phyloP scores from a whole-genome alignment of 2,113 vertebrate genomes.

The Larimichthys crocea region DNA sequence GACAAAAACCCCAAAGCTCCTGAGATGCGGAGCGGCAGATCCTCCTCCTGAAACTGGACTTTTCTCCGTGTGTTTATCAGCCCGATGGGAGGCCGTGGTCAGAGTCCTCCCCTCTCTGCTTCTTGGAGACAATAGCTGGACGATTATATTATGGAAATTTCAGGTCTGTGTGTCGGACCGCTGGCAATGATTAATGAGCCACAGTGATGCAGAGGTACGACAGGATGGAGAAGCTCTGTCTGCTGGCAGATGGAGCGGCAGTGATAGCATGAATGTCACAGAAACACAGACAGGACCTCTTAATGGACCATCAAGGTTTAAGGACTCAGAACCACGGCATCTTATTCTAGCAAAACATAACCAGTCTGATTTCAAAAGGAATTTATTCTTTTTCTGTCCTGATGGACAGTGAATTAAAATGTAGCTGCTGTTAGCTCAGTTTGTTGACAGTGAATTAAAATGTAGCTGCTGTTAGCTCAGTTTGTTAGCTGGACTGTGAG shows the following conservation, averaged over 20 bases:
- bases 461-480: too few species aligned
- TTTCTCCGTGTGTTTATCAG: background rate
- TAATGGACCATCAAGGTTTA: too few species aligned
- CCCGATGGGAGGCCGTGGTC: constrained; percentile 12
- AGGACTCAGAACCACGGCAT: too few species aligned
- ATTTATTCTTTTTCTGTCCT: too few species aligned
- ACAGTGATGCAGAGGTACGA: constrained; percentile 16
- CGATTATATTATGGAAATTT: constrained; percentile 56
- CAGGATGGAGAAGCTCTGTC: background rate
- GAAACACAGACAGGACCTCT: too few species aligned
- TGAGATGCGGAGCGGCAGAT: background rate
- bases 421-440: too few species aligned
- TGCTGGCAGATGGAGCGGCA: background rate
- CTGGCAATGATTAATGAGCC: constrained; percentile 49
- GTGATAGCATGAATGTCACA: too few species aligned
- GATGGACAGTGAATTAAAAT: too few species aligned
- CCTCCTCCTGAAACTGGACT: background rate
- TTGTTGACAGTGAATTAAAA: too few species aligned
- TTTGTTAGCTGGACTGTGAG: too few species aligned
- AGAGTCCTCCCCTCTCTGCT: background rate
- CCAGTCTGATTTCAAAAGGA: too few species aligned
- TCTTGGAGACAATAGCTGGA: constrained; percentile 2
- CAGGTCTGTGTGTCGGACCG: constrained; percentile 14
- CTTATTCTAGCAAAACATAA: too few species aligned
- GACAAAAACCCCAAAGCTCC: constrained; percentile 19